phyloP scores from a whole-genome alignment of 2,113 vertebrate species.

The Uropsilus gracilis region DNA sequence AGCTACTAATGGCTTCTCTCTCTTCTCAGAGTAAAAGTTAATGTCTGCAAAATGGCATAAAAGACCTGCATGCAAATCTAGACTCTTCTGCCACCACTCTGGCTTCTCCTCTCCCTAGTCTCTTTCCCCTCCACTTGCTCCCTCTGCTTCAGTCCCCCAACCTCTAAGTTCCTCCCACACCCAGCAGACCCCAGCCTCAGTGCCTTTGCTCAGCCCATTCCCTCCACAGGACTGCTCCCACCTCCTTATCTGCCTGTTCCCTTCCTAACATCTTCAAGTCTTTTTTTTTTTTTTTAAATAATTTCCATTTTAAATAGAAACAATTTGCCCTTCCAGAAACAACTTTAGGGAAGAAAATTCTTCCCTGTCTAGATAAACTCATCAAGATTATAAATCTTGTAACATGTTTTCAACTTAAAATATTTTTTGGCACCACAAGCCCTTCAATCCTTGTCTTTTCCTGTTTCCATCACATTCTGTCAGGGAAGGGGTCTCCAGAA shows the following conservation, averaged over 20 bases:
- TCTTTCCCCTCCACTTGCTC: neutral
- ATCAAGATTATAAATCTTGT: conserved; percentile 89
- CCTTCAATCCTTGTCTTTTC: too few species aligned
- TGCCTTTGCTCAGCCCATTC: neutral
- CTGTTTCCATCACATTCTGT: conserved; percentile 80
- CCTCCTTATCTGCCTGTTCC: neutral
- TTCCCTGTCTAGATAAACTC: conserved; percentile 88
- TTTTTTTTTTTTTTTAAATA: too few species aligned
- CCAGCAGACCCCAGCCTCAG: neutral
- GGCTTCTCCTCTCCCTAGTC: neutral
- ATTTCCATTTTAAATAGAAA: conserved; percentile 90
- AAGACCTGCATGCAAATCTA: neutral
- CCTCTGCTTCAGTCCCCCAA: neutral
- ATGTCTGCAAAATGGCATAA: neutral
- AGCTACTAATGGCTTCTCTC: neutral
- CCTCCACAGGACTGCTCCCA: neutral
- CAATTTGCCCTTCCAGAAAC: conserved; percentile 84
- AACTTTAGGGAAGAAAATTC: conserved; percentile 82
- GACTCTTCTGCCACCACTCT: too few species aligned
- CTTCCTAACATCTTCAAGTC: neutral
- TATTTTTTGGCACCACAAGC: conserved; percentile 54
- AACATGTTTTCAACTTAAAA: conserved; percentile 77
- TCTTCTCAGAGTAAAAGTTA: neutral
- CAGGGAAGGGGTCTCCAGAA: conserved; percentile 71
- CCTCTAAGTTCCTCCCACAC: neutral